These are phyloP conservation scores for Callorhinus ursinus DNA, from an alignment of 2,113 vertebrate genomes.

Conservation along the genomic window DNA sequence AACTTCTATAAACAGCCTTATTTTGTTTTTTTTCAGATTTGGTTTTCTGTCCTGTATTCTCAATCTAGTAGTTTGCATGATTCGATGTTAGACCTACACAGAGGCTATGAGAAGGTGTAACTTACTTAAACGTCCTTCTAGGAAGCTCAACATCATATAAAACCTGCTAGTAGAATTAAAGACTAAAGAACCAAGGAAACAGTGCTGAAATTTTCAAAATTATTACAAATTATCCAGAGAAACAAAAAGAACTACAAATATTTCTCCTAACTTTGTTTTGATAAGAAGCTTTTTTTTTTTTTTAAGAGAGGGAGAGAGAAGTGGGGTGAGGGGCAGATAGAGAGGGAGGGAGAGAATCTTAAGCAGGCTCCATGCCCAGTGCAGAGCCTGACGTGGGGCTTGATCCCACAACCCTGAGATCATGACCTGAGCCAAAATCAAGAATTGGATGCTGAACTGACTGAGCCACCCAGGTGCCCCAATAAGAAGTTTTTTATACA, in stretches of 20 bases:
- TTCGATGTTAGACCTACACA: neutral
- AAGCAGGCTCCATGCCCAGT: neutral
- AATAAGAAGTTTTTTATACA: neutral
- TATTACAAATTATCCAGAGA: neutral
- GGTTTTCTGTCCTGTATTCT: neutral
- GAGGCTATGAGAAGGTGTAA: neutral
- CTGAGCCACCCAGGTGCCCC: neutral
- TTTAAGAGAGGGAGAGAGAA: neutral
- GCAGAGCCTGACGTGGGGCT: neutral
- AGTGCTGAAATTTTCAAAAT: conserved; percentile 21
- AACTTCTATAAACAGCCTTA: conserved; percentile 23
- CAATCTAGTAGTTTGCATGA: neutral
- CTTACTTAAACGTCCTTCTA: neutral
- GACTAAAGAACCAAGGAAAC: neutral
- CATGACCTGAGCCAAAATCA: neutral
- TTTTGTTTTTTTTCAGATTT: neutral
- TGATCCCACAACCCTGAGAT: neutral
- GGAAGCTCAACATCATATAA: neutral
- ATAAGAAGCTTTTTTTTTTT: neutral
- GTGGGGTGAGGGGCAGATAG: neutral
- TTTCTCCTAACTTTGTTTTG: neutral
- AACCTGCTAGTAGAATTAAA: neutral
- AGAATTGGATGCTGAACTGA: neutral
- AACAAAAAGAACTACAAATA: conserved; percentile 40
- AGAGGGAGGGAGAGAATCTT: neutral